Evolutionary conservation across 2,797 vertebrate genomes (phyloP).

Genomic region (Acipenser ruthenus): DNA sequence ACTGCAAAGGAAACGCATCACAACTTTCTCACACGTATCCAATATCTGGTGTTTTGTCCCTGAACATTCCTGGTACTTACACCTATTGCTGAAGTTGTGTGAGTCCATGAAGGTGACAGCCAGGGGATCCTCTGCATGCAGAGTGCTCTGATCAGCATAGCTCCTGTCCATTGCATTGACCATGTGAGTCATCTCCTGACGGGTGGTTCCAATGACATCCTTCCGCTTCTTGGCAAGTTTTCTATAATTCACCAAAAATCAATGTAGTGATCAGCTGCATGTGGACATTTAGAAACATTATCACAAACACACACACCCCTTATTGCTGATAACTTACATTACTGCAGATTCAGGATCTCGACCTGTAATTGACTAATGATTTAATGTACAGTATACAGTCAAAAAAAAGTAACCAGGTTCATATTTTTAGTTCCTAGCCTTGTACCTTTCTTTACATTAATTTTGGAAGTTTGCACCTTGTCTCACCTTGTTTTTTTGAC

Average conservation of each 20-base stretch:
- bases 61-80: conserved; percentile 63
- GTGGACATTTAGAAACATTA: no score
- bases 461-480: no score
- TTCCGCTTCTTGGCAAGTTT: conserved; percentile 98
- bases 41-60: neutral
- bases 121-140: conserved; percentile 91
- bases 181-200: conserved; percentile 99
- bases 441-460: no score
- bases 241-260: conserved; percentile 53
- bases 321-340: no score
- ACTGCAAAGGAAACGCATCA: neutral
- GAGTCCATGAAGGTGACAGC: conserved; percentile 97
- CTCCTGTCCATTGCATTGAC: conserved; percentile 97
- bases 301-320: no score
- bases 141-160: conserved; percentile 92
- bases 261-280: no score
- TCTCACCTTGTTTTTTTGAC: no score
- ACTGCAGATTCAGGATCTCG: no score
- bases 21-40: conserved; percentile 3
- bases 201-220: conserved; percentile 85
- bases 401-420: no score
- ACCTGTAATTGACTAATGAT: no score
- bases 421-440: no score
- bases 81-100: conserved; percentile 92
- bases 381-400: no score